Percentiles rank a stretch among this genome's conserved stretches.
These are phyloP conservation scores for Procavia capensis DNA, from an alignment of 2,113 vertebrate genomes.

Conservation along the genomic window DNA sequence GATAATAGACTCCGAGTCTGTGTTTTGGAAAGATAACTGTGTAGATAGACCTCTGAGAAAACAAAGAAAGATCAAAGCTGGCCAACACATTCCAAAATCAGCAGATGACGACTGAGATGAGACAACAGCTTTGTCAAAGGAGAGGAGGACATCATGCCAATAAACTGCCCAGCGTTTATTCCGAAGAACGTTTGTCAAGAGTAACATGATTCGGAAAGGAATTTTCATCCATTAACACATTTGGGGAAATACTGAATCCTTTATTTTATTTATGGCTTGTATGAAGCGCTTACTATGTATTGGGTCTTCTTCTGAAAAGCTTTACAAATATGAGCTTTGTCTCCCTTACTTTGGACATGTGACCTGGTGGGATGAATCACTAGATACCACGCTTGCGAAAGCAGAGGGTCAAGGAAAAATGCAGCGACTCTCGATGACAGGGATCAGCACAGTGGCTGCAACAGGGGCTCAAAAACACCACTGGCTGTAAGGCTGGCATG, in stretches of 20 bases:
- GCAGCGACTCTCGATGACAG: background rate
- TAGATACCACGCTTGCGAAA: background rate
- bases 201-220: background rate
- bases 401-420: background rate
- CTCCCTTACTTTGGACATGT: background rate
- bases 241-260: background rate
- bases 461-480: background rate
- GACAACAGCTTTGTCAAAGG: background rate
- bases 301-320: background rate
- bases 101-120: background rate
- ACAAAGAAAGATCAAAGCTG: background rate
- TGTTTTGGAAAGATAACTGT: slow-evolving; percentile 10
- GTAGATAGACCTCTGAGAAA: background rate
- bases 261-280: background rate
- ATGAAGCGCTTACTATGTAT: background rate
- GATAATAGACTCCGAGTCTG: background rate
- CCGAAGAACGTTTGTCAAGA: background rate
- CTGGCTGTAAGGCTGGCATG: background rate
- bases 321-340: background rate
- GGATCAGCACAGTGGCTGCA: background rate
- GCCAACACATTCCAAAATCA: background rate
- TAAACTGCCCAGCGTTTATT: background rate
- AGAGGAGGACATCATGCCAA: background rate
- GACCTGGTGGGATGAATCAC: background rate
- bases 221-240: background rate